Conservation (phyloP, 2,888 invertebrate genomes). For the Esperia sulphurella region DNA sequence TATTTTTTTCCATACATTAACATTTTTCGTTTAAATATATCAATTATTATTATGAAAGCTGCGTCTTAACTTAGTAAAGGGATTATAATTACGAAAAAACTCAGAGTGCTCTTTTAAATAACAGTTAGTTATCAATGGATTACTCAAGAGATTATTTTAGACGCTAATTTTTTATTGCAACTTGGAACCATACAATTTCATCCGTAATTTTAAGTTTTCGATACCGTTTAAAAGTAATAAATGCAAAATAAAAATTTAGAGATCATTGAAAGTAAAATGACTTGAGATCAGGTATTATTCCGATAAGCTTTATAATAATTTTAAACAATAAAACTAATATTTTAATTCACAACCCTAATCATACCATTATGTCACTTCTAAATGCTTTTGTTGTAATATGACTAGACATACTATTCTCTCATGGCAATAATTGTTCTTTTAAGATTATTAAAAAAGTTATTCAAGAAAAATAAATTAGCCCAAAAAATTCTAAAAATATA, state of each 20-base stretch:
- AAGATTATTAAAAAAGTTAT: slow-evolving; percentile 22
- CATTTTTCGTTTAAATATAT: slow-evolving; percentile 39
- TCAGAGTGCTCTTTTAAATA: slow-evolving; percentile 47
- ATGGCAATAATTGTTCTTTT: slow-evolving; percentile 52
- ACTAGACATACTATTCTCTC: slow-evolving; percentile 57
- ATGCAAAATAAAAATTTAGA: slow-evolving; percentile 66
- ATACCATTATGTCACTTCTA: slow-evolving; percentile 49
- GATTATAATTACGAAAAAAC: slow-evolving; percentile 59
- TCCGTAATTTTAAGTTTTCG: slow-evolving; percentile 37
- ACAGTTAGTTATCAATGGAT: slow-evolving; percentile 50
- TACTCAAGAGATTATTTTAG: slow-evolving; percentile 54
- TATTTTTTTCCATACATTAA: slow-evolving; percentile 42
- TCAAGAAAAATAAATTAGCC: slow-evolving; percentile 17
- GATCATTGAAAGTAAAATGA: slow-evolving; percentile 60
- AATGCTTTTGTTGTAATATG: slow-evolving; percentile 61
- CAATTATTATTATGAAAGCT: slow-evolving; percentile 44
- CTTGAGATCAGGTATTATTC: slow-evolving; percentile 65
- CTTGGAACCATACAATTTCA: slow-evolving; percentile 27
- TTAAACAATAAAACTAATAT: slow-evolving; percentile 60
- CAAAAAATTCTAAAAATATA: slow-evolving; percentile 12
- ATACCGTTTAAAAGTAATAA: slow-evolving; percentile 48
- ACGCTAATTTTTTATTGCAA: slow-evolving; percentile 58
- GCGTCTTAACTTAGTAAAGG: slow-evolving; percentile 57
- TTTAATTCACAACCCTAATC: slow-evolving; percentile 76
- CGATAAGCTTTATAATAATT: slow-evolving; percentile 42